Percentiles rank a stretch among this genome's conserved stretches.
Evolutionary conservation across 2,113 vertebrate genomes (phyloP).

Genomic region (Anseranas semipalmata): DNA sequence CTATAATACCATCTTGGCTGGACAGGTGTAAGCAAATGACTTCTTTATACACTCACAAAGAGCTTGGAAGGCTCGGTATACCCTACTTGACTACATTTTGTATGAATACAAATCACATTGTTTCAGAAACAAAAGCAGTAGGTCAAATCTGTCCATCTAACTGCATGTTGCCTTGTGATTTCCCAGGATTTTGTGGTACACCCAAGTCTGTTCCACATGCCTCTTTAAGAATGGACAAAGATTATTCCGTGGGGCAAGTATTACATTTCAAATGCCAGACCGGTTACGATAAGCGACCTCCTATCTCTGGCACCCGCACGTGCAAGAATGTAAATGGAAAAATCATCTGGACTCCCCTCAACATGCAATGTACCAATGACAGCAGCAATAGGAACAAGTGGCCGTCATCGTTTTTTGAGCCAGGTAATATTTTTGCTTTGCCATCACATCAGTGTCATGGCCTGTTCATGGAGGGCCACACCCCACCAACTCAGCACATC

Average conservation of each 20-base stretch:
- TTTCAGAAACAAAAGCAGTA: not conserved
- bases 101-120: not conserved
- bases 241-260: not conserved
- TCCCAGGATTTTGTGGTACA: slow-evolving; percentile 45
- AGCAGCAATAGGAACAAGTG: not conserved
- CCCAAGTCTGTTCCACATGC: slow-evolving; percentile 22
- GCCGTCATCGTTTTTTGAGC: not conserved
- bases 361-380: slow-evolving; percentile 7
- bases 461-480: not conserved
- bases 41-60: not conserved
- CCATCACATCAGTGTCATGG: not conserved
- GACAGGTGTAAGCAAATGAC: not conserved
- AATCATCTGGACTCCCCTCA: not conserved
- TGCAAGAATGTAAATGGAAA: not conserved
- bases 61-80: not conserved
- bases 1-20: not conserved
- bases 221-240: accelerated
- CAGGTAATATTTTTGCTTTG: not conserved
- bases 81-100: not conserved
- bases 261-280: slow-evolving; percentile 35
- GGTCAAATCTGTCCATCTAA: not conserved
- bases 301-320: not conserved
- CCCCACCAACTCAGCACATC: not conserved
- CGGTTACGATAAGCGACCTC: not conserved
- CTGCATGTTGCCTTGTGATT: not conserved